Percentiles rank a stretch among this genome's conserved stretches.
phyloP scores from a whole-genome alignment of 1,140 invertebrate genomes.

The Panulirus ornatus region DNA sequence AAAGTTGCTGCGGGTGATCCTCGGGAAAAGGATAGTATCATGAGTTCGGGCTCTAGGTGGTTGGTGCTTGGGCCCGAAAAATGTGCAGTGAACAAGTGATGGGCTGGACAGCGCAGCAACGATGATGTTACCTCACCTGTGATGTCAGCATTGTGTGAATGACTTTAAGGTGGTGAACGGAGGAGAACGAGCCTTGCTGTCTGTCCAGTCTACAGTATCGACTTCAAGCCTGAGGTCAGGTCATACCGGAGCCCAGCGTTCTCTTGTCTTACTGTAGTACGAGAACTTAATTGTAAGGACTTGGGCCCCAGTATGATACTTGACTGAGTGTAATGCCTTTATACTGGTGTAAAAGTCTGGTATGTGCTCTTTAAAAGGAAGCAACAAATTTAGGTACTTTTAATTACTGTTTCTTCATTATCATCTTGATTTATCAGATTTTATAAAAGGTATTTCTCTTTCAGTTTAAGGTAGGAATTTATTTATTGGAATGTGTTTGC shows the following conservation, averaged over 20 bases:
- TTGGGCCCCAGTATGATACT: constrained; percentile 64
- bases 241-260: constrained; percentile 64
- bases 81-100: constrained; percentile 69
- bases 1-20: constrained; percentile 20
- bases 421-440: constrained; percentile 35
- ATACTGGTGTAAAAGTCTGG: constrained; percentile 67
- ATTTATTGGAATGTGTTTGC: constrained; percentile 70
- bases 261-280: constrained; percentile 56
- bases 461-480: constrained; percentile 63
- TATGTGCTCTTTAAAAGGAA: constrained; percentile 58
- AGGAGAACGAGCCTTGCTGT: constrained; percentile 62
- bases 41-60: not conserved
- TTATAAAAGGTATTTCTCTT: constrained; percentile 50
- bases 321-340: constrained; percentile 70
- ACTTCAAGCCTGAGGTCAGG: constrained; percentile 54
- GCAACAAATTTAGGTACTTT: too few relatives aligned
- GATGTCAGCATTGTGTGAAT: constrained; percentile 48
- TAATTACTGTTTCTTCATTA: constrained; percentile 29
- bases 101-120: constrained; percentile 66
- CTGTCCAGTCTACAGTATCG: constrained; percentile 62
- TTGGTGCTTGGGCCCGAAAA: constrained; percentile 6
- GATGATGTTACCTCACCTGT: constrained; percentile 56
- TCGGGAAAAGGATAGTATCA: not conserved
- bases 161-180: constrained; percentile 50
- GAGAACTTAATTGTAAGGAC: constrained; percentile 64